A percentile compares a stretch with the other conserved stretches of the same genome.
phyloP scores from a whole-genome alignment of 2,888 invertebrate species.

The Onchidella celtica region DNA sequence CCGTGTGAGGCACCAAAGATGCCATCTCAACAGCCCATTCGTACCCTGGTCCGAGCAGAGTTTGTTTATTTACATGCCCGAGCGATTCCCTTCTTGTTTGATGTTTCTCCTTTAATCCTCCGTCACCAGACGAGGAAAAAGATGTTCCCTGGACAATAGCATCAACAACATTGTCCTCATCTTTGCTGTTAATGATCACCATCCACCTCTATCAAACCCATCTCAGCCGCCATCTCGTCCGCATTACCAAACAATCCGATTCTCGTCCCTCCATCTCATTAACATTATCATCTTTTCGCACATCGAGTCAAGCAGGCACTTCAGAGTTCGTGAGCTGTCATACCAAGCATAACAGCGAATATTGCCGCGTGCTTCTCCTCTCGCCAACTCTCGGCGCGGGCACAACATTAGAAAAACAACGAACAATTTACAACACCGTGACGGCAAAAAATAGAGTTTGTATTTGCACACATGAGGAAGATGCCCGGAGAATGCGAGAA shows the following conservation, averaged over 20 bases:
- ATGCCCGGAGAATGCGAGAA: conserved; percentile 28
- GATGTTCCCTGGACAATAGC: neutral
- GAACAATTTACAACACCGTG: conserved; percentile 21
- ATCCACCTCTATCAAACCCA: neutral
- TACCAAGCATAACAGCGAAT: conserved; percentile 5
- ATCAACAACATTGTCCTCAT: neutral
- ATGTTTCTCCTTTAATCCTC: neutral
- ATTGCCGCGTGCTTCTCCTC: conserved; percentile 17
- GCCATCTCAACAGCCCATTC: neutral
- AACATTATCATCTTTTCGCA: neutral
- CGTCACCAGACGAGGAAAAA: neutral
- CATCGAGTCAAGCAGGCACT: neutral
- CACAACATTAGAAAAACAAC: neutral
- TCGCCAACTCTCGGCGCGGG: neutral
- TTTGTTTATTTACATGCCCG: neutral
- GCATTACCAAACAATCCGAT: neutral
- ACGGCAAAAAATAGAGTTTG: conserved; percentile 25
- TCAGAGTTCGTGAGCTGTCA: neutral
- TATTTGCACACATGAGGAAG: conserved; percentile 36
- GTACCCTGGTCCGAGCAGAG: neutral
- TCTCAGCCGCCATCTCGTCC: neutral
- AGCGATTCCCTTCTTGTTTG: neutral
- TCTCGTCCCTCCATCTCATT: conserved; percentile 4
- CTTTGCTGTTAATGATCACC: neutral
- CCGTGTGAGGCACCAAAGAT: neutral